Percentiles rank a stretch among this genome's conserved stretches.
Conservation (phyloP, 1,140 invertebrate genomes). For the Euschistus heros region DNA sequence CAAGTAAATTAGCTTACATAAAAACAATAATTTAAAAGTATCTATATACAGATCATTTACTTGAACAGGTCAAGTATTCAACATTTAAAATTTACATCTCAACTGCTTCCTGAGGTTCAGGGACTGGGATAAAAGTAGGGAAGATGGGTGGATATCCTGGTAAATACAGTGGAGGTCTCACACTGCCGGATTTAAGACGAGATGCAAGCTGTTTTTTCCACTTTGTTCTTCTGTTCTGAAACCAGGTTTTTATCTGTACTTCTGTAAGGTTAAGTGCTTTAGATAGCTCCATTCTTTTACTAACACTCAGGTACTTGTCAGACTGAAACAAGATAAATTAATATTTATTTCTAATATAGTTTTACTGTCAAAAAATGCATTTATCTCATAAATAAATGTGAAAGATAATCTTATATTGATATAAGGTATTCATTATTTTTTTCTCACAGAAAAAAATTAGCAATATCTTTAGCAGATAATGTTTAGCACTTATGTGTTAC, state of each 20-base stretch:
- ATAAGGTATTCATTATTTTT: too few species aligned
- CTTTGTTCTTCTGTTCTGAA: conserved; percentile 87
- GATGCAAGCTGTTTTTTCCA: conserved; percentile 94
- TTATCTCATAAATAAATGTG: too few species aligned
- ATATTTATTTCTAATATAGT: too few species aligned
- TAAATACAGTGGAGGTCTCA: background rate
- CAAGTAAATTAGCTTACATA: too few species aligned
- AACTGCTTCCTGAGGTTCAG: background rate
- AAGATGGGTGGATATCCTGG: conserved; percentile 4
- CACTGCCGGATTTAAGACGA: conserved; percentile 50
- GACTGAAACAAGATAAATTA: conserved; percentile 40
- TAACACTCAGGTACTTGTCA: conserved; percentile 91
- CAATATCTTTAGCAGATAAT: too few species aligned
- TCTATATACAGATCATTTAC: too few species aligned
- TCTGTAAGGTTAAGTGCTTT: conserved; percentile 80
- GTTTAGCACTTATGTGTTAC: too few species aligned
- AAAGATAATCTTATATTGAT: too few species aligned
- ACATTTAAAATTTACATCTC: background rate
- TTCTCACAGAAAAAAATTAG: too few species aligned
- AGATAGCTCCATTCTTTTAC: conserved; percentile 85
- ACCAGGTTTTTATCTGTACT: conserved; percentile 97
- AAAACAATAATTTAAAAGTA: too few species aligned
- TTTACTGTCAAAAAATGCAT: too few species aligned
- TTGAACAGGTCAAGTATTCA: too few species aligned
- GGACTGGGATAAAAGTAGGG: background rate